These are phyloP conservation scores for Liodrosophila aerea DNA, from an alignment of 2,888 invertebrate genomes.

Conservation along the genomic window DNA sequence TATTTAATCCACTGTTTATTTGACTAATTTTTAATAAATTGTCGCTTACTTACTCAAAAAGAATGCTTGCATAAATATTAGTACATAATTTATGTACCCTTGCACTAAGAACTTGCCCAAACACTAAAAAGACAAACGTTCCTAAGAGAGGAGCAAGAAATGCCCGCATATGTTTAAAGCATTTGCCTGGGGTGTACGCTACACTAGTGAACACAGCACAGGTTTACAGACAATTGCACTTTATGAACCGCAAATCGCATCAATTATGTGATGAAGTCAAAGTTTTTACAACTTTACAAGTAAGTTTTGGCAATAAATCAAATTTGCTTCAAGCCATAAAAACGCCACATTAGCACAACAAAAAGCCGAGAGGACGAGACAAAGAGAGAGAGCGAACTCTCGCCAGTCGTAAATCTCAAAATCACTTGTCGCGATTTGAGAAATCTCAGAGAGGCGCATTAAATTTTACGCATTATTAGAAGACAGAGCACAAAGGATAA, in stretches of 20 bases:
- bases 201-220: slow-evolving; percentile 3
- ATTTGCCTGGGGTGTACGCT: slow-evolving; percentile 3
- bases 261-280: slow-evolving; percentile 73
- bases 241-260: slow-evolving; percentile 74
- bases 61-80: too few species aligned
- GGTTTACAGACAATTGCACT: slow-evolving; percentile 71
- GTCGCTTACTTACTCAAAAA: too few species aligned
- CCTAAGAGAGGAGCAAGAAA: too few species aligned
- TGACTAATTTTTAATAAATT: too few species aligned
- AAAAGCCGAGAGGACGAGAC: slow-evolving; percentile 44
- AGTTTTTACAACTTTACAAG: slow-evolving; percentile 54
- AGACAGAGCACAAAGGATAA: slow-evolving; percentile 69
- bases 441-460: slow-evolving; percentile 60
- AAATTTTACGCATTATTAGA: slow-evolving; percentile 78
- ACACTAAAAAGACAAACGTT: too few species aligned
- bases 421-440: slow-evolving; percentile 79
- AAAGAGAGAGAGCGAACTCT: neutral
- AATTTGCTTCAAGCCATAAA: slow-evolving; percentile 73
- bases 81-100: too few species aligned
- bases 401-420: slow-evolving; percentile 77
- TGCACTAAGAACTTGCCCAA: too few species aligned
- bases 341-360: slow-evolving; percentile 74
- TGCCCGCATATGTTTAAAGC: slow-evolving; percentile 55
- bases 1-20: too few species aligned
- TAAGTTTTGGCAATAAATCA: slow-evolving; percentile 72